Percentiles rank a stretch among this genome's conserved stretches.
Evolutionary conservation across 2,797 vertebrate species (phyloP).

Genomic region (Hapalemur alaotrensis): DNA sequence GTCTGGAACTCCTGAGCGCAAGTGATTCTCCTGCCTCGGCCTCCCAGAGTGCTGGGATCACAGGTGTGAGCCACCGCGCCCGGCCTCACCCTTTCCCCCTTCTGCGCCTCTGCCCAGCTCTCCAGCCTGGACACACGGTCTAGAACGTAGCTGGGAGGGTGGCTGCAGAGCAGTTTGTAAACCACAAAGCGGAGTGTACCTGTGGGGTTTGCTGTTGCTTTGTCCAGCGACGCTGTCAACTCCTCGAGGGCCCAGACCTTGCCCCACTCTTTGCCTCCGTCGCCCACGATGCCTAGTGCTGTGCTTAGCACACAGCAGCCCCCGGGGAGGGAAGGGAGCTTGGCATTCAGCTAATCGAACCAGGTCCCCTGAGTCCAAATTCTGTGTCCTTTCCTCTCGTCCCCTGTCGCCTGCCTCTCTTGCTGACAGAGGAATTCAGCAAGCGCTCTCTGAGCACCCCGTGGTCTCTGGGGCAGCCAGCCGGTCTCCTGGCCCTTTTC

Average conservation of each 20-base stretch:
- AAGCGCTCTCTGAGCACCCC: neutral
- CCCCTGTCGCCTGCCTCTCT: neutral
- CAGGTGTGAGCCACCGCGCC: no score
- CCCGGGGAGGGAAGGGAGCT: neutral
- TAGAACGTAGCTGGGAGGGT: neutral
- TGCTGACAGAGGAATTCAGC: neutral
- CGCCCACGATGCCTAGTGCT: accelerated
- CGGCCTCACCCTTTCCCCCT: neutral
- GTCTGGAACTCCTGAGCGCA: no score
- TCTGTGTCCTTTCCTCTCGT: neutral
- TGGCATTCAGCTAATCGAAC: no score
- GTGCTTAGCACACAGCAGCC: neutral
- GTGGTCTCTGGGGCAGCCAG: neutral
- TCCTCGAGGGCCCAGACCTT: neutral
- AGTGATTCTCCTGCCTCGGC: no score
- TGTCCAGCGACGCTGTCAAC: neutral
- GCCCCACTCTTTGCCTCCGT: neutral
- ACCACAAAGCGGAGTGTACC: neutral
- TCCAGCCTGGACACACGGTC: neutral
- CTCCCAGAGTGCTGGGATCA: no score
- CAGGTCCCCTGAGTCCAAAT: neutral
- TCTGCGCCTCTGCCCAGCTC: neutral
- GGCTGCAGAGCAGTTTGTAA: neutral
- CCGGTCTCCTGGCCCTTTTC: neutral
- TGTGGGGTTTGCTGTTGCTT: neutral